Percentiles rank a stretch among this genome's conserved stretches.
phyloP scores from a whole-genome alignment of 1,140 invertebrate species.

The Limonius californicus region DNA sequence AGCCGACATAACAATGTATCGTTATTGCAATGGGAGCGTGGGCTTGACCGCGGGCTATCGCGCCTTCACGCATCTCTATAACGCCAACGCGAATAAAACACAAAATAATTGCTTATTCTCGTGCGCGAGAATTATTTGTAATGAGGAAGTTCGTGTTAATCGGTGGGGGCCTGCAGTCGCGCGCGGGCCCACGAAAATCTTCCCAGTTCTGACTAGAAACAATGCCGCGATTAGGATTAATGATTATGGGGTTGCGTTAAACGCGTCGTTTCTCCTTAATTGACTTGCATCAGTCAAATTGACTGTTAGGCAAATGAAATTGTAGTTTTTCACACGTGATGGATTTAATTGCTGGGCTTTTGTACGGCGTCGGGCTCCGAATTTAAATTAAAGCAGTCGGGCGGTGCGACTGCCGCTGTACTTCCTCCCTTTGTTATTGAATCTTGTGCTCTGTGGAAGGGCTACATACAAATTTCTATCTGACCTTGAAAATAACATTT shows the following conservation, averaged over 20 bases:
- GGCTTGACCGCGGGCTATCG: not conserved
- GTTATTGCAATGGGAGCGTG: slow-evolving; percentile 1
- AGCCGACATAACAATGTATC: not conserved
- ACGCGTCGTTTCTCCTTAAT: slow-evolving; percentile 7
- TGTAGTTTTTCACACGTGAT: too few species aligned
- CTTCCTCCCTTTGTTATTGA: too few species aligned
- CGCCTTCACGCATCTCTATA: slow-evolving; percentile 7
- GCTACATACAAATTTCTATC: too few species aligned
- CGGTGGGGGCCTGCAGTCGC: not conserved
- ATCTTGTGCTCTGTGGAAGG: too few species aligned
- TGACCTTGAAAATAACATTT: too few species aligned
- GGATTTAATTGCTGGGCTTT: too few species aligned
- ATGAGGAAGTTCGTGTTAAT: slow-evolving; percentile 11
- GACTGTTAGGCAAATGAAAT: slow-evolving; percentile 3
- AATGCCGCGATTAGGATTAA: slow-evolving; percentile 4
- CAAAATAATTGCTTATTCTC: slow-evolving; percentile 8
- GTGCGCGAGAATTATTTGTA: slow-evolving; percentile 5
- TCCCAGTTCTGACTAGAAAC: not conserved
- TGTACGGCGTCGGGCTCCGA: too few species aligned
- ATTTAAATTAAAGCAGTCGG: too few species aligned
- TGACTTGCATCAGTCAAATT: slow-evolving; percentile 3
- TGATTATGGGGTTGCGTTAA: slow-evolving; percentile 10
- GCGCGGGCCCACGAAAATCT: not conserved
- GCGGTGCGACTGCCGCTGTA: too few species aligned
- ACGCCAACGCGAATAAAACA: slow-evolving; percentile 5